These are phyloP conservation scores for Telmatochromis sp. DNA, from an alignment of 2,113 vertebrate species.

Conservation along the genomic window DNA sequence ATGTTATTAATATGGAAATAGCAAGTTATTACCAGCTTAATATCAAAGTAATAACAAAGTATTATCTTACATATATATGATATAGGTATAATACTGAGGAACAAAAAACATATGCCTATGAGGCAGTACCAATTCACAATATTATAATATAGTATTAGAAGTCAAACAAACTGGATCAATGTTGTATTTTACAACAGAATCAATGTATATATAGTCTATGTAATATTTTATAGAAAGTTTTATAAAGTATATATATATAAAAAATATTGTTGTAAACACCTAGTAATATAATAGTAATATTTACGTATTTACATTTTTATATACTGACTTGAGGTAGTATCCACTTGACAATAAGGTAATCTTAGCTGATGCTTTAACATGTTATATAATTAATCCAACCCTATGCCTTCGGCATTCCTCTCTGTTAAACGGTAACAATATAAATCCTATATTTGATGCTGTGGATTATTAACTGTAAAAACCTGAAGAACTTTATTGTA, in stretches of 20 bases:
- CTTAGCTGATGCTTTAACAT: not conserved
- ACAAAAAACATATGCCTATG: not conserved
- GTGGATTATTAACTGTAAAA: not conserved
- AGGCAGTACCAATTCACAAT: not conserved
- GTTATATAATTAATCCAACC: not conserved
- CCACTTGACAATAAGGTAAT: not conserved
- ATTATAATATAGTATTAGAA: not conserved
- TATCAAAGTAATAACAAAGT: not conserved
- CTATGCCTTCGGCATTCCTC: not conserved
- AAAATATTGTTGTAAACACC: not conserved
- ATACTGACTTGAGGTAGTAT: not conserved
- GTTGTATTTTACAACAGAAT: not conserved
- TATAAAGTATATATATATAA: not conserved
- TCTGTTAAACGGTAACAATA: not conserved
- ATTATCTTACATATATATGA: not conserved
- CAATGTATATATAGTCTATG: not conserved
- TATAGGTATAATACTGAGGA: not conserved
- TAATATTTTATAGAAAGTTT: not conserved
- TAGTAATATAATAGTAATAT: not conserved
- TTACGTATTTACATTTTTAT: not conserved
- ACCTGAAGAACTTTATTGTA: not conserved
- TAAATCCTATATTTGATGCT: not conserved
- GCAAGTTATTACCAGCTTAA: not conserved
- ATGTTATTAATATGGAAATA: not conserved
- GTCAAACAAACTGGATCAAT: not conserved